Percentiles rank a stretch among this genome's conserved stretches.
Conservation (phyloP, 1,140 invertebrate genomes). For the Tetraneura akinire region DNA sequence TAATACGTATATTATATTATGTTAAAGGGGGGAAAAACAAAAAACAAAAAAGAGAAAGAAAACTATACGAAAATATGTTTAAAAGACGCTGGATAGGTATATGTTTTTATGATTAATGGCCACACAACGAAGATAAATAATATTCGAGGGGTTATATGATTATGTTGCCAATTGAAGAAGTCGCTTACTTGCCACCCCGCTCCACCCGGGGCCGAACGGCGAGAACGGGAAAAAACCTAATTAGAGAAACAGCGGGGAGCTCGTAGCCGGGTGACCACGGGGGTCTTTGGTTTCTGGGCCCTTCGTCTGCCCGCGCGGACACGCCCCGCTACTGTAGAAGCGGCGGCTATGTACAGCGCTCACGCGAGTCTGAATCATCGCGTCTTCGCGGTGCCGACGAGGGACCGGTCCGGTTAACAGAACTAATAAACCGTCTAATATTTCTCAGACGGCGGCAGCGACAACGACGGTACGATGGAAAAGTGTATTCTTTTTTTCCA, state of each 20-base stretch:
- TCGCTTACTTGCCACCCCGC: neutral
- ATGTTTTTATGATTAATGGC: constrained; percentile 25
- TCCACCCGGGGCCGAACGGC: neutral
- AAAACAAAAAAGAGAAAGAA: too few relatives aligned
- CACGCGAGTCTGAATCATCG: neutral
- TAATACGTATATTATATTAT: too few relatives aligned
- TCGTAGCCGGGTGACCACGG: constrained; percentile 31
- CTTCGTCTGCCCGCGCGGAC: constrained; percentile 46
- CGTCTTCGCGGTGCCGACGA: constrained; percentile 4
- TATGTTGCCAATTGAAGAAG: constrained; percentile 33
- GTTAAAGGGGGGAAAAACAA: too few relatives aligned
- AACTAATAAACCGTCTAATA: constrained; percentile 49
- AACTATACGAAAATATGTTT: too few relatives aligned
- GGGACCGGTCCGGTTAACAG: constrained; percentile 49
- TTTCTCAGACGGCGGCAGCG: neutral
- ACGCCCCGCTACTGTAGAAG: constrained; percentile 48
- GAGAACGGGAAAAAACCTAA: constrained; percentile 35
- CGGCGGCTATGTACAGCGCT: too few relatives aligned
- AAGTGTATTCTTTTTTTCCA: constrained; percentile 3
- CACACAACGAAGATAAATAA: neutral
- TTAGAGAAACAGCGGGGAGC: constrained; percentile 42
- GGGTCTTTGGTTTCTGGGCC: constrained; percentile 32
- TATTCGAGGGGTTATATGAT: constrained; percentile 23
- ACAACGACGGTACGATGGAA: neutral
- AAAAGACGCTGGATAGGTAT: constrained; percentile 13